Conservation (phyloP, 2,888 invertebrate genomes). For the Drosophila conformis region DNA sequence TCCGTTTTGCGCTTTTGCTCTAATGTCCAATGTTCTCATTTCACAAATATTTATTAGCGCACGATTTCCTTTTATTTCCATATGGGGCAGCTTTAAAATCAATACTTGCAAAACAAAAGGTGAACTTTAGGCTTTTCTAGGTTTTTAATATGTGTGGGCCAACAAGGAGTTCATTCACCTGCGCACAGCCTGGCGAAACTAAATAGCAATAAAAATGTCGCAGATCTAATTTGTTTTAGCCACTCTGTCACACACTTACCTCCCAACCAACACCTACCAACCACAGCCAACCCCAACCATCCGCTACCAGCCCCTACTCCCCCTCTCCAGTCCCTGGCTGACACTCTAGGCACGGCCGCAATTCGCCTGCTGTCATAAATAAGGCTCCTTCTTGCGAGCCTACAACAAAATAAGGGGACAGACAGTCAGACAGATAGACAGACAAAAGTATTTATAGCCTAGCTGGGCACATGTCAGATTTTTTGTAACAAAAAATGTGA, state of each 20-base stretch:
- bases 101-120: constrained; percentile 10
- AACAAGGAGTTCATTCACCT: constrained; percentile 62
- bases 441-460: neutral
- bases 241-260: constrained; percentile 31
- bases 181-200: constrained; percentile 20
- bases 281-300: neutral
- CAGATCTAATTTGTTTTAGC: constrained; percentile 69
- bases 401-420: constrained; percentile 12
- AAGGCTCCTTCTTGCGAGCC: constrained; percentile 32
- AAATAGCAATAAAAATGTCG: constrained; percentile 75
- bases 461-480: constrained; percentile 7
- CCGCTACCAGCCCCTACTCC: neutral
- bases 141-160: neutral
- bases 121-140: neutral
- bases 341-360: constrained; percentile 27
- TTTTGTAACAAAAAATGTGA: neutral
- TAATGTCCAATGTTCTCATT: neutral
- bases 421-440: neutral
- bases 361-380: constrained; percentile 48
- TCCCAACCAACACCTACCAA: neutral
- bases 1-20: neutral
- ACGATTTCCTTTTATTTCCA: constrained; percentile 10
- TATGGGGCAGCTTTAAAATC: constrained; percentile 16
- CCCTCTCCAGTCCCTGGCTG: neutral
- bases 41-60: constrained; percentile 3